Conservation (phyloP, 1,140 invertebrate genomes). For the Rhizoglyphus robini region DNA sequence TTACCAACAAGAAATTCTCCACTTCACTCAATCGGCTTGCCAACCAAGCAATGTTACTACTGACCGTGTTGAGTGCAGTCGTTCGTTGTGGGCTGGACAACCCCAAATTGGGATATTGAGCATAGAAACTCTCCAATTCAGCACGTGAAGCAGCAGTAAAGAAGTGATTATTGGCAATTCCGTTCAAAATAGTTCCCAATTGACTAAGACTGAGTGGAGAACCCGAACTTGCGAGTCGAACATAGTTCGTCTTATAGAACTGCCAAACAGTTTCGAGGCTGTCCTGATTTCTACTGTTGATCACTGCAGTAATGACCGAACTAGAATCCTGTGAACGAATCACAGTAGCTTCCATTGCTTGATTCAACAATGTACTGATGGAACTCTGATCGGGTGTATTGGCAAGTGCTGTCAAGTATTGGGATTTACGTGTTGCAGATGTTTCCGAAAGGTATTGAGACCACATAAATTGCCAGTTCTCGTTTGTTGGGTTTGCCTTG, state of each 20-base stretch:
- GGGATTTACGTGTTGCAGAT: slow-evolving; percentile 39
- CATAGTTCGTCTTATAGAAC: slow-evolving; percentile 2
- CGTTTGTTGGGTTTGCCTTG: not conserved
- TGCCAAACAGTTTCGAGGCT: slow-evolving; percentile 4
- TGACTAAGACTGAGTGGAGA: not conserved
- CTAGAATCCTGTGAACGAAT: not conserved
- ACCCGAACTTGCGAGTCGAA: not conserved
- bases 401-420: slow-evolving; percentile 10
- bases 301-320: not conserved
- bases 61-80: not conserved
- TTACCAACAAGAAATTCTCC: slow-evolving; percentile 4
- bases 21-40: not conserved
- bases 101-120: not conserved
- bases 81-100: not conserved
- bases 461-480: slow-evolving; percentile 58
- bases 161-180: slow-evolving; percentile 10
- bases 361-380: slow-evolving; percentile 6
- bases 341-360: not conserved
- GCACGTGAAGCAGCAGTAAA: not conserved
- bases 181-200: slow-evolving; percentile 1
- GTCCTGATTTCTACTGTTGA: not conserved
- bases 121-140: no score
- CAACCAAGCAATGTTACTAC: slow-evolving; percentile 11
- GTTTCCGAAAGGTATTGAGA: slow-evolving; percentile 51
- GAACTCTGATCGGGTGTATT: not conserved